Percentiles rank a stretch among this genome's conserved stretches.
These are phyloP conservation scores for Amphipoea oculea DNA, from an alignment of 2,888 invertebrate genomes.

Conservation along the genomic window DNA sequence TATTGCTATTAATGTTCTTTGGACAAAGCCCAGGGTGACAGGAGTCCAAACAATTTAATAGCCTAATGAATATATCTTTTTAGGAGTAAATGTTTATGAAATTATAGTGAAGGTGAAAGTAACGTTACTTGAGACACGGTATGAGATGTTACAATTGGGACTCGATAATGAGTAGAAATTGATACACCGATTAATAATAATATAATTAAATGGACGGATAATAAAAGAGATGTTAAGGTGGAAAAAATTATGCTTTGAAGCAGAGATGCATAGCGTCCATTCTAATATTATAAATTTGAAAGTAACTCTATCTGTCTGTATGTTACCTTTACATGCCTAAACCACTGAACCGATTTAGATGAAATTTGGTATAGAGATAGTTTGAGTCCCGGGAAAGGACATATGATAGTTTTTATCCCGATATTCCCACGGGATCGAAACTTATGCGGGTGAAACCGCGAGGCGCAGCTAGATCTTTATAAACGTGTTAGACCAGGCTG, in stretches of 20 bases:
- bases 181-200: background rate
- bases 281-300: no score
- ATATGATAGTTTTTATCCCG: no score
- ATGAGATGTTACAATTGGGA: background rate
- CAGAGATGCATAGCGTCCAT: background rate
- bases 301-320: no score
- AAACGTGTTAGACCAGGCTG: slow-evolving; percentile 16
- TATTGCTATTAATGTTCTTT: slow-evolving; percentile 24
- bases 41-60: slow-evolving; percentile 28
- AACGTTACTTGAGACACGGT: background rate
- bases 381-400: no score
- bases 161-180: slow-evolving; percentile 22
- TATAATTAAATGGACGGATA: background rate
- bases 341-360: no score
- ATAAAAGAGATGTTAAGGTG: background rate
- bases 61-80: slow-evolving; percentile 22
- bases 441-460: no score
- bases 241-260: background rate
- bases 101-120: slow-evolving; percentile 42
- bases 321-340: no score
- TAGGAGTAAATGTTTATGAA: slow-evolving; percentile 19
- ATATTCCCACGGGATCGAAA: no score
- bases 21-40: slow-evolving; percentile 17
- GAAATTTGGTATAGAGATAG: no score
- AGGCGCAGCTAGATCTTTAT: no score